Percentiles rank a stretch among this genome's conserved stretches.
These are phyloP conservation scores for Dendrolimus kikuchii DNA, from an alignment of 1,140 invertebrate species.

Conservation along the genomic window DNA sequence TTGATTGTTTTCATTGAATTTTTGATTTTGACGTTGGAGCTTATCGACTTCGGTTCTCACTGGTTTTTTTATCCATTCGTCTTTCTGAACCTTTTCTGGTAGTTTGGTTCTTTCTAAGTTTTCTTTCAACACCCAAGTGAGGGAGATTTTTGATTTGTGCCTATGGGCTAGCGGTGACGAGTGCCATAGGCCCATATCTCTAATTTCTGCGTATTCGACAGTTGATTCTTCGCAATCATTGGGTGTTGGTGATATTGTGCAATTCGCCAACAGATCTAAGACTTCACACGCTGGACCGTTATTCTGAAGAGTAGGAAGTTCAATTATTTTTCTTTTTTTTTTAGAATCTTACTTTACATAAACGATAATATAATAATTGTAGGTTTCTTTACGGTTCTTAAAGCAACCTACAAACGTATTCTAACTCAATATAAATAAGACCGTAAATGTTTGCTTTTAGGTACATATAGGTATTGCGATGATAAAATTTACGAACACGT, in stretches of 20 bases:
- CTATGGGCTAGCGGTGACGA: slow-evolving; percentile 57
- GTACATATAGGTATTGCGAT: too few relatives aligned
- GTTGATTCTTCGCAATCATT: slow-evolving; percentile 32
- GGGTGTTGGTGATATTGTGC: slow-evolving; percentile 32
- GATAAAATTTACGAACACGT: too few relatives aligned
- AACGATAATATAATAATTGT: too few relatives aligned
- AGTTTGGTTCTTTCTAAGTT: slow-evolving; percentile 62
- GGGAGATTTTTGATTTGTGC: slow-evolving; percentile 78
- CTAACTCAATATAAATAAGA: too few relatives aligned
- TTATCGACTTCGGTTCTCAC: slow-evolving; percentile 18
- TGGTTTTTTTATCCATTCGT: slow-evolving; percentile 22
- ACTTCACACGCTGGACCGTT: slow-evolving; percentile 34
- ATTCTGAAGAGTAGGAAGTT: slow-evolving; percentile 22
- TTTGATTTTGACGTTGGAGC: slow-evolving; percentile 26
- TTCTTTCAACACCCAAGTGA: slow-evolving; percentile 79
- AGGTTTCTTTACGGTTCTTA: too few relatives aligned
- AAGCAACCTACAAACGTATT: too few relatives aligned
- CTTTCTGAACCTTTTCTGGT: slow-evolving; percentile 31
- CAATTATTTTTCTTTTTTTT: too few relatives aligned
- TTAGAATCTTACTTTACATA: too few relatives aligned
- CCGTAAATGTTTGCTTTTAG: too few relatives aligned
- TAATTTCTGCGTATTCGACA: slow-evolving; percentile 52
- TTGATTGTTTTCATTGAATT: slow-evolving; percentile 25
- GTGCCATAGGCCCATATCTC: slow-evolving; percentile 67
- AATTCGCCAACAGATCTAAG: slow-evolving; percentile 54